Evolutionary conservation across 2,888 invertebrate species (phyloP), one percentile per base, ranked within the genome.

Genomic region (Yponomeuta cagnagella): DNA sequence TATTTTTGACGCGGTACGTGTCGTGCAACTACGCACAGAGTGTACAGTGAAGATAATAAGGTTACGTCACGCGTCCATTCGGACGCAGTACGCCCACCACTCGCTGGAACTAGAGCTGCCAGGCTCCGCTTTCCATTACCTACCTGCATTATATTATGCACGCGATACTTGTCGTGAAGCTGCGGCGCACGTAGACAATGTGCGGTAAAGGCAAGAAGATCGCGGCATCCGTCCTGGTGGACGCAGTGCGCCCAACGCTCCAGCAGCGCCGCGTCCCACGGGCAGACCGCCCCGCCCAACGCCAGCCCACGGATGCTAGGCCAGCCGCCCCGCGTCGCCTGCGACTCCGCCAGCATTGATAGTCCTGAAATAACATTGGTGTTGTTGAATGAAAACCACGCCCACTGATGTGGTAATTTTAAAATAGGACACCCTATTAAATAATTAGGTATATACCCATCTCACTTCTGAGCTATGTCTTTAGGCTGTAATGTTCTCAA

Each of bases 291-390:
- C 1, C 83, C 75, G 73, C 82, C 79, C 2, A 92, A 80, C 1
- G 92, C 90, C 43, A 92, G 72, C 0, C 92, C 92, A 10, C 85
- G 82, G 70, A 91, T 80, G 33, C 77, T 77, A 1, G 80, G 75
- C 85, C 85, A 85, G 30, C 88, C 85, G 4, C 82, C 82, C 0
- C 83, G 82, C 0, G 78, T 64, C 68, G 87, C 87, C 68, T 83
- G 83, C 73, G 89, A 89, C 74, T 92, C 92, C 2, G 90, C 91
- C 71, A 92, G 69, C 89, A 92, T 87, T 0, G 92, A 86, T 74
- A 91, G 91, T 5, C 92, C 92, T 92, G 77, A 0, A 68, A 15
- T 64, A 3, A 15, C 52, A 64, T 5, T 3, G 30, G 2, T 23
- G n/a, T 6, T n/a, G 48, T 23, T 23, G 23, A 23, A 23, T 23